phyloP scores from a whole-genome alignment of 1,140 invertebrate species.

The Aphis craccivora region DNA sequence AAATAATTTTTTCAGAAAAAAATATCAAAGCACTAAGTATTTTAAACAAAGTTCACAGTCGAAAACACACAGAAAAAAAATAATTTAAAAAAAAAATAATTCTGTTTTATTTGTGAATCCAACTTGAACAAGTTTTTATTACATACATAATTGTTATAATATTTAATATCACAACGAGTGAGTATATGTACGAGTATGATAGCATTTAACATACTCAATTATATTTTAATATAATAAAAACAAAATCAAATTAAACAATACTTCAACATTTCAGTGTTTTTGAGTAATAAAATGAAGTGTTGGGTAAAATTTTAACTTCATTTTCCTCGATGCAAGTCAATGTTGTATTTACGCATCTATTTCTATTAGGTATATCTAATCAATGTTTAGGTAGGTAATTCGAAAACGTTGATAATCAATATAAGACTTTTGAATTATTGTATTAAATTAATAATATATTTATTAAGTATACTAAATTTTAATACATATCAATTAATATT shows the following conservation, averaged over 20 bases:
- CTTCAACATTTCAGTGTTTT: neutral
- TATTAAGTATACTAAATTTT: neutral
- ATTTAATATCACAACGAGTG: neutral
- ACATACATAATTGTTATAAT: conserved; percentile 10
- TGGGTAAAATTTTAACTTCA: neutral
- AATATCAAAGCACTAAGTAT: neutral
- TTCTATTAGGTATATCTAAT: neutral
- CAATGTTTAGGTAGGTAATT: neutral
- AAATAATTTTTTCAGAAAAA: neutral
- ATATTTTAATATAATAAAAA: neutral
- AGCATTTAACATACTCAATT: neutral
- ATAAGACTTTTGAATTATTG: neutral
- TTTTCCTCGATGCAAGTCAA: neutral
- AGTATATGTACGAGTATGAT: neutral
- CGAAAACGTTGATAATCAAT: neutral
- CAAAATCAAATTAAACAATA: neutral
- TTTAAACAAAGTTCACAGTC: neutral
- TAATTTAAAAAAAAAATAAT: neutral
- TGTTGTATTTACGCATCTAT: neutral
- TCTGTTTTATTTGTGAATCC: neutral
- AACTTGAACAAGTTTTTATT: conserved; percentile 8
- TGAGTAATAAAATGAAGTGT: neutral
- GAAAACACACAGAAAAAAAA: neutral
- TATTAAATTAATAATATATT: neutral
- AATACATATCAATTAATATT: neutral